phyloP scores from a whole-genome alignment of 2,888 invertebrate species.

The Meiosimyza platycephala region DNA sequence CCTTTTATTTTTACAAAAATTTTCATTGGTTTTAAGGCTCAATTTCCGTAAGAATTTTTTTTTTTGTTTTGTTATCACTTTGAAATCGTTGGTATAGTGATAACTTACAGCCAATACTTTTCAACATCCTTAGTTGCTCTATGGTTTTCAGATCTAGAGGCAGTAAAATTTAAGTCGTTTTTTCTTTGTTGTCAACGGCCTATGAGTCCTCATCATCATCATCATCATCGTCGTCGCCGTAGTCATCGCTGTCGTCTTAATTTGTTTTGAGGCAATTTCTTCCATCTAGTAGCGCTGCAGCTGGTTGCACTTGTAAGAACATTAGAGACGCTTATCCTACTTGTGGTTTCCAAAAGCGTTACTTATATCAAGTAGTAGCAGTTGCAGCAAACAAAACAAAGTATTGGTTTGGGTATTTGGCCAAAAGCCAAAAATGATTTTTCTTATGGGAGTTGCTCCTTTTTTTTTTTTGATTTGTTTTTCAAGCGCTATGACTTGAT shows the following conservation, averaged over 20 bases:
- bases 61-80: no score
- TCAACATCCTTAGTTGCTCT: no score
- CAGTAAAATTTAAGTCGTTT: no score
- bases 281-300: background rate
- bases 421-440: slow-evolving; percentile 18
- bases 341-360: slow-evolving; percentile 50
- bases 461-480: background rate
- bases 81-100: no score
- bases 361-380: background rate
- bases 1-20: no score
- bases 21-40: no score
- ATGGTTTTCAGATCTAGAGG: no score
- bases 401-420: slow-evolving; percentile 1
- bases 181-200: background rate
- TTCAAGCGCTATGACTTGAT: no score
- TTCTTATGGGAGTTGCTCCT: slow-evolving; percentile 13
- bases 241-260: slow-evolving; percentile 27
- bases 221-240: slow-evolving; percentile 15
- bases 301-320: slow-evolving; percentile 27
- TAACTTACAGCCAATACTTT: no score
- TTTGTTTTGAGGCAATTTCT: slow-evolving; percentile 28
- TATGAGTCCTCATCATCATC: background rate
- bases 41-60: no score
- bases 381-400: background rate
- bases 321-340: slow-evolving; percentile 52